Evolutionary conservation across 2,888 invertebrate genomes (phyloP), one percentile per base, ranked within the genome.

Genomic region (Hartigia nigra): DNA sequence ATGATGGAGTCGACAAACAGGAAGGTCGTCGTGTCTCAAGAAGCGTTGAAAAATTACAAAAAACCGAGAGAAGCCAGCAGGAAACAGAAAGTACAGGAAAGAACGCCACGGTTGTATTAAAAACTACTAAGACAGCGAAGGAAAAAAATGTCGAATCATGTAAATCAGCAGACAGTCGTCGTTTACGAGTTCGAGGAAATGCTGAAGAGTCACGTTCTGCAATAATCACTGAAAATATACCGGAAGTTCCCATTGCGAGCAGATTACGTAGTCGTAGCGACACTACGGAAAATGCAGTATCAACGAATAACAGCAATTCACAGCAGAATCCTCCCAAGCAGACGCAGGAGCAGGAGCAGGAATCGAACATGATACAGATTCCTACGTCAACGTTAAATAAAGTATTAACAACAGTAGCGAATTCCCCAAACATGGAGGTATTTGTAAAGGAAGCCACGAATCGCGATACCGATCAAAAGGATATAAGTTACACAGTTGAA

Each of bases 401-500:
- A 83, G 88, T 91, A 23, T 84, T 91, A 0, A 90, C 88, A 2
- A 90, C 88, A 4, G 86, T 91, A 3, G 88, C 90, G 0, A 88
- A 87, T 69, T 89, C 91, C 0, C 86, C 88, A 11, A 89, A 88
- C 55, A 90, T 91, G 70, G 90, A 90, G 70, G 90, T 91, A 5
- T 90, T 89, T 0, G 91, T 91, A 0, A 91, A 91, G 77, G 91
- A 91, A 80, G 87, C 91, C 11, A 86, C 87, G 23, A 88, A 87
- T 81, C 88, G 88, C 14, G 87, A 80, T 75, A 84, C 76, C n/a
- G 90, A 90, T 76, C 85, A 84, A 1, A 91, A 91, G 75, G 91
- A 91, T 78, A 91, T 91, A 55, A 91, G 91, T 79, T 91, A 91
- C 78, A 91, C 90, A 0, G 88, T 91, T 35, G 91, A 91, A 80